Evolutionary conservation across 1,140 invertebrate genomes (phyloP).

Genomic region (honey bee (Apis mellifera)): Amel_HAv3.1 CM009931.2:21613501-21614000

Average conservation of each 20-base stretch:
- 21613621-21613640: too few species aligned
- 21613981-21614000: not conserved
- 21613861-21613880: not conserved
- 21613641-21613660: too few species aligned
- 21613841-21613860: not conserved
- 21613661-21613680: too few species aligned
- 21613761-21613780: too few species aligned
- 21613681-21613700: too few species aligned
- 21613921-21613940: not conserved
- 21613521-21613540: not conserved
- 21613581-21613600: not conserved
- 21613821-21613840: not conserved
- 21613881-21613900: not conserved
- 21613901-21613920: not conserved
- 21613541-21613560: not conserved
- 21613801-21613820: not conserved
- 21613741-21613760: too few species aligned
- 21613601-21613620: not conserved
- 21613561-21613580: constrained; percentile 37
- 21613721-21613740: too few species aligned
- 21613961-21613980: not conserved
- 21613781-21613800: not conserved
- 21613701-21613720: too few species aligned
- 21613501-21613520: not conserved
- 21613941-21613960: not conserved